Evolutionary conservation across 2,797 vertebrate species (phyloP).

Genomic region (Darevskia mixta): DNA sequence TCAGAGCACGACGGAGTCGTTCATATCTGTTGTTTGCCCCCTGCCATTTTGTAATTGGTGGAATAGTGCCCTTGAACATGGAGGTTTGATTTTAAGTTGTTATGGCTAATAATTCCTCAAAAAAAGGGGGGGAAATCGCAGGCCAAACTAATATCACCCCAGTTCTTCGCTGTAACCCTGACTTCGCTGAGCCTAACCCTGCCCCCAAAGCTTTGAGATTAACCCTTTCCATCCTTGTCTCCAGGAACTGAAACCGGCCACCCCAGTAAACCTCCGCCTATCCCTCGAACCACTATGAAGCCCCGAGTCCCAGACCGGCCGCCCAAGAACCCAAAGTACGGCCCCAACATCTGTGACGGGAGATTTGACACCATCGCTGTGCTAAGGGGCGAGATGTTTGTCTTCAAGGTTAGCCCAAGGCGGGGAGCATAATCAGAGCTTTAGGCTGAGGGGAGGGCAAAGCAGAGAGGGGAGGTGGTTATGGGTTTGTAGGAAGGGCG

Average conservation of each 20-base stretch:
- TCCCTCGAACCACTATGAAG: slow-evolving; percentile 8
- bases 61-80: background rate
- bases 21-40: background rate
- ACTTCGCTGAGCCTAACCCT: too few relatives aligned
- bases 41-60: too few relatives aligned
- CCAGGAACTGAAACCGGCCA: background rate
- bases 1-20: too few relatives aligned
- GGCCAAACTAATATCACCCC: background rate
- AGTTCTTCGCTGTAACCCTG: background rate
- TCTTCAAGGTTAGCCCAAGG: slow-evolving; percentile 88
- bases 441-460: too few relatives aligned
- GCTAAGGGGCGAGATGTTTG: slow-evolving; percentile 93
- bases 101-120: background rate
- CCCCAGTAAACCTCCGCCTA: background rate
- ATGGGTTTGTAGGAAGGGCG: too few relatives aligned
- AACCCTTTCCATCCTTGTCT: background rate
- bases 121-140: too few relatives aligned
- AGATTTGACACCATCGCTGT: slow-evolving; percentile 91
- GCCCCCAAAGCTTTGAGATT: background rate
- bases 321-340: slow-evolving; percentile 74
- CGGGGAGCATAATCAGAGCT: background rate
- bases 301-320: slow-evolving; percentile 8
- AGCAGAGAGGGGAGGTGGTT: background rate
- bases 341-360: slow-evolving; percentile 91
- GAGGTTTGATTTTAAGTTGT: background rate